These are phyloP conservation scores for Moxostoma hubbsi DNA, from an alignment of 2,797 vertebrate species.

Conservation along the genomic window DNA sequence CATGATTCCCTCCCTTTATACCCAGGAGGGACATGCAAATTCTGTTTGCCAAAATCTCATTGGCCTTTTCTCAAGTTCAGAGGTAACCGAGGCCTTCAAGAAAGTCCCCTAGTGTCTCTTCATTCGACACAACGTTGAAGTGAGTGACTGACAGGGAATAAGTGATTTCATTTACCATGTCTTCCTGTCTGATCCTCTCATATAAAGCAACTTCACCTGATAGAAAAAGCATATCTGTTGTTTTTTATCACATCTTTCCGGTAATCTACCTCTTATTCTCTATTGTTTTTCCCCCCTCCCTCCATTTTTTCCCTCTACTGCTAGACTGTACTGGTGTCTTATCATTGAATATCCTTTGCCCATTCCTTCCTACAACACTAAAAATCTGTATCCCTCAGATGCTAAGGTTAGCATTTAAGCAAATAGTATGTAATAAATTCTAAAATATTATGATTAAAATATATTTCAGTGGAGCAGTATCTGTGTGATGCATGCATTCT, in stretches of 20 bases:
- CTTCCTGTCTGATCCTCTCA: constrained; percentile 37
- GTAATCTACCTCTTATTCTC: constrained; percentile 50
- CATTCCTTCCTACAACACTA: neutral
- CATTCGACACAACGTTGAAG: too few relatives aligned
- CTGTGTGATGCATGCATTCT: neutral
- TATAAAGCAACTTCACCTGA: constrained; percentile 17
- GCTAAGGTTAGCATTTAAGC: constrained; percentile 1
- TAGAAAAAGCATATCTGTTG: constrained; percentile 6
- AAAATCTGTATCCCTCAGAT: neutral
- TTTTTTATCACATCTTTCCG: constrained; percentile 48
- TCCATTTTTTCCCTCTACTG: neutral
- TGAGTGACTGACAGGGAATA: neutral
- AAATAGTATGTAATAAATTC: neutral
- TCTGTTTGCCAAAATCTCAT: too few relatives aligned
- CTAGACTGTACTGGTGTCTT: neutral
- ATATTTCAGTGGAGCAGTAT: neutral
- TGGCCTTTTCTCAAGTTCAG: too few relatives aligned
- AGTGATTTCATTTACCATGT: constrained; percentile 22
- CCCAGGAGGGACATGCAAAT: too few relatives aligned
- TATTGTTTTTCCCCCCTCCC: constrained; percentile 7
- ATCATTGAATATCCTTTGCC: constrained; percentile 8
- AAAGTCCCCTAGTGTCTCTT: too few relatives aligned
- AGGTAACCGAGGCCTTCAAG: too few relatives aligned
- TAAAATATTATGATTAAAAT: constrained; percentile 5
- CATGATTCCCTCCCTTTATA: too few relatives aligned